Base-by-base conservation (phyloP, 1,140 invertebrate species). In the Atta colombica region DNA sequence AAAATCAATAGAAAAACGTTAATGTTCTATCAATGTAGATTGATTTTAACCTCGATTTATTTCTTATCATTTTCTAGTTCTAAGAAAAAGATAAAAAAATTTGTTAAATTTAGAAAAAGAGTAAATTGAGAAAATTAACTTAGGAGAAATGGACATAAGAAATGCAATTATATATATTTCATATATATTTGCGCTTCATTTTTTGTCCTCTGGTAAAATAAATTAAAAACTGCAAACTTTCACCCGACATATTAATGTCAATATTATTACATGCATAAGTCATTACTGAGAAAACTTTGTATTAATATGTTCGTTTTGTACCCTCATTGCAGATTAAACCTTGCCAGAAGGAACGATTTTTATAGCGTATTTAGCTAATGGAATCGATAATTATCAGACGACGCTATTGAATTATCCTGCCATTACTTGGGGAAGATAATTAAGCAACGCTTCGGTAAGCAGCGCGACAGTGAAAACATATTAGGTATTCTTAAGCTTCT, bases 311-410 rank as follows among this genome's bases (percentile, higher is more conserved):
- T 72, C 66, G 53, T 58, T 61, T 45, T 53, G 53, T 35, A 49
- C 3, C 74, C 12, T 14, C 25, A 25, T 10, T 55, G 55, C n/a
- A 28, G 25, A 35, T 60, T 39, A 45, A 74, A 58, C 28, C n/a
- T 25, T 58, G 18, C 53, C 60, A 28, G 72, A 77, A 65, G 58
- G 80, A 60, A 61, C 21, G 65, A 77, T 31, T 88, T 90, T 91
- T 91, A 91, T 88, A 77, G 89, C 51, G 66, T 72, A 72, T 77
- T 95, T 92, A 93, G 91, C 92, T 94, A 94, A 95, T 95, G 93
- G 92, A 94, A 94, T 94, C 92, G 91, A 94, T 92, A 92, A 92
- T 71, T 81, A 85, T 75, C 66, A 66, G 55, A 82, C 60, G 60
- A 74, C 82, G 81, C 85, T 93, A 92, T 94, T 91, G 89, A 94